These are phyloP conservation scores for Clupea harengus DNA, from an alignment of 2,113 vertebrate genomes.

Conservation along the genomic window DNA sequence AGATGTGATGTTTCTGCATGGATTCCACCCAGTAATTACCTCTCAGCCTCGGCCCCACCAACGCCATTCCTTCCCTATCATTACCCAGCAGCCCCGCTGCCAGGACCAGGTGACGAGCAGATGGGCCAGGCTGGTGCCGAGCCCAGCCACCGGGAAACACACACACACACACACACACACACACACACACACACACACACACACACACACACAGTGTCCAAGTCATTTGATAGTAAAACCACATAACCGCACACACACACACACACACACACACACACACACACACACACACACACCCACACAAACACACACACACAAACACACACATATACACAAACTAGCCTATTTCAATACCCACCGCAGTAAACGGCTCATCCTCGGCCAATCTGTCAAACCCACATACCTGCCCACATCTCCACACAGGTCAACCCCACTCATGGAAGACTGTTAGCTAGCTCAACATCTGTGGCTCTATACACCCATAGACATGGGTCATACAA, in stretches of 20 bases:
- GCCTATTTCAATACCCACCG: too few species aligned
- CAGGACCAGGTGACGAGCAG: slow-evolving; percentile 78
- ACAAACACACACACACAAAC: background rate
- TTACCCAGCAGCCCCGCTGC: slow-evolving; percentile 72
- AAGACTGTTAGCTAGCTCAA: background rate
- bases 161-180: slow-evolving; percentile 44
- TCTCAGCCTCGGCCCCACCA: slow-evolving; percentile 65
- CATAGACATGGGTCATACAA: background rate
- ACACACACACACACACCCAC: background rate
- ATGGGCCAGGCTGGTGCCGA: slow-evolving; percentile 72
- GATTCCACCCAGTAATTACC: slow-evolving; percentile 77
- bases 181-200: slow-evolving; percentile 21
- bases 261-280: background rate
- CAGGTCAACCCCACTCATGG: background rate
- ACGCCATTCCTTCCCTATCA: slow-evolving; percentile 77
- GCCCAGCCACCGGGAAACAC: slow-evolving; percentile 48
- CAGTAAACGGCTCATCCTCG: too few species aligned
- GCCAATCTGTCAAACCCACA: background rate
- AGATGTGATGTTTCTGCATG: slow-evolving; percentile 83
- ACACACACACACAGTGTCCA: background rate
- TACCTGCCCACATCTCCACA: too few species aligned
- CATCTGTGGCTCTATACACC: background rate
- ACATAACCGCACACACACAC: background rate
- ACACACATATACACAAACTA: too few species aligned
- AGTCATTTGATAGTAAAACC: background rate